A percentile compares a stretch with the other conserved stretches of the same genome.
phyloP scores from a whole-genome alignment of 2,888 invertebrate species.

The Ornithoptera alexandrae region DNA sequence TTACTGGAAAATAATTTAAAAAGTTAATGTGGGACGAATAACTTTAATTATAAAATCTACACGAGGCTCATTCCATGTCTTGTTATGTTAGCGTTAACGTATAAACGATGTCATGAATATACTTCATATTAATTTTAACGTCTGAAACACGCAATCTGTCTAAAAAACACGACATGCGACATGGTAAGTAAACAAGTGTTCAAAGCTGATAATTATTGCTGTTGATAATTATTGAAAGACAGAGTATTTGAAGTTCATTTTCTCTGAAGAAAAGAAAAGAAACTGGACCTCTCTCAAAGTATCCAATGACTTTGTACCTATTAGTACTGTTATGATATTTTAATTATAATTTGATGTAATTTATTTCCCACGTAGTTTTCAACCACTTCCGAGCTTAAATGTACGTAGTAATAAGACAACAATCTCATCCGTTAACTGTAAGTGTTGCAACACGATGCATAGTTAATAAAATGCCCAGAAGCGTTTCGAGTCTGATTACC shows the following conservation, averaged over 20 bases:
- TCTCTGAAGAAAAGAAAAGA: background rate
- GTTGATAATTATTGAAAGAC: background rate
- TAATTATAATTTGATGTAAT: background rate
- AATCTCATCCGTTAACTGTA: conserved; percentile 64
- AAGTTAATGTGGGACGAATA: no score
- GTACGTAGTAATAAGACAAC: conserved; percentile 53
- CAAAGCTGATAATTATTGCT: conserved; percentile 22
- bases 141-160: conserved; percentile 24
- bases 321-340: background rate
- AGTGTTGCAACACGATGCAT: conserved; percentile 60
- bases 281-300: background rate
- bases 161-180: conserved; percentile 18
- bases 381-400: conserved; percentile 35
- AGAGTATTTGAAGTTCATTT: background rate
- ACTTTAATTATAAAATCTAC: no score
- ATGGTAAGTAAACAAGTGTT: conserved; percentile 23
- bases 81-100: no score
- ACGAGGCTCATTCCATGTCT: no score
- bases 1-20: no score
- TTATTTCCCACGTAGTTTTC: background rate
- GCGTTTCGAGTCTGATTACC: conserved; percentile 44
- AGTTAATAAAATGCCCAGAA: conserved; percentile 40
- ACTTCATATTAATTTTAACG: conserved; percentile 16
- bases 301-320: background rate
- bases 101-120: background rate